phyloP scores from a whole-genome alignment of 2,888 invertebrate genomes.

The Chrysolina americana region DNA sequence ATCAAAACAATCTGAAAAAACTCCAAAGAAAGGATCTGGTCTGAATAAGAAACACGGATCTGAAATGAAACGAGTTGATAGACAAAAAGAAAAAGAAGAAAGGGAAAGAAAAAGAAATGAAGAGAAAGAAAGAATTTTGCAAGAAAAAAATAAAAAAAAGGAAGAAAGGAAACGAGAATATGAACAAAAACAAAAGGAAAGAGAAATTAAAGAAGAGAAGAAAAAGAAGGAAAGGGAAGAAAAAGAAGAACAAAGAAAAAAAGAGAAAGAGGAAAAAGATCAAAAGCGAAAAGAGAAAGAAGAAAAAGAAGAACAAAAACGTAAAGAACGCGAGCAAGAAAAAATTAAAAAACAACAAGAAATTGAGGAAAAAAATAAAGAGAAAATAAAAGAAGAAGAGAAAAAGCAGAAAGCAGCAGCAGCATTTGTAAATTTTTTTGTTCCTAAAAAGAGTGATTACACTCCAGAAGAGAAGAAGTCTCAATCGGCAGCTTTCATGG shows the following conservation, averaged over 20 bases:
- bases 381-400: constrained; percentile 79
- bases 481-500: constrained; percentile 73
- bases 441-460: constrained; percentile 72
- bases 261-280: constrained; percentile 71
- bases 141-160: constrained; percentile 68
- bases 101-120: constrained; percentile 65
- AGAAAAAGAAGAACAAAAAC: constrained; percentile 72
- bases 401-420: constrained; percentile 85
- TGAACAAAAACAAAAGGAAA: constrained; percentile 67
- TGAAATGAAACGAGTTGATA: constrained; percentile 62
- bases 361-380: constrained; percentile 74
- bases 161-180: constrained; percentile 61
- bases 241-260: constrained; percentile 65
- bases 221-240: constrained; percentile 60
- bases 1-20: constrained; percentile 34
- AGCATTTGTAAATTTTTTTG: constrained; percentile 88
- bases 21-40: constrained; percentile 63
- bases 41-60: constrained; percentile 70
- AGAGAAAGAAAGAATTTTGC: constrained; percentile 71
- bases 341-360: constrained; percentile 72
- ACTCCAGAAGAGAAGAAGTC: constrained; percentile 52
- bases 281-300: constrained; percentile 73
- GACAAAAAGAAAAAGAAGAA: constrained; percentile 68
- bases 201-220: constrained; percentile 68
- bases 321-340: constrained; percentile 74